These are phyloP conservation scores for Phoxinus dragarum DNA, from an alignment of 2,797 vertebrate genomes.

Conservation along the genomic window DNA sequence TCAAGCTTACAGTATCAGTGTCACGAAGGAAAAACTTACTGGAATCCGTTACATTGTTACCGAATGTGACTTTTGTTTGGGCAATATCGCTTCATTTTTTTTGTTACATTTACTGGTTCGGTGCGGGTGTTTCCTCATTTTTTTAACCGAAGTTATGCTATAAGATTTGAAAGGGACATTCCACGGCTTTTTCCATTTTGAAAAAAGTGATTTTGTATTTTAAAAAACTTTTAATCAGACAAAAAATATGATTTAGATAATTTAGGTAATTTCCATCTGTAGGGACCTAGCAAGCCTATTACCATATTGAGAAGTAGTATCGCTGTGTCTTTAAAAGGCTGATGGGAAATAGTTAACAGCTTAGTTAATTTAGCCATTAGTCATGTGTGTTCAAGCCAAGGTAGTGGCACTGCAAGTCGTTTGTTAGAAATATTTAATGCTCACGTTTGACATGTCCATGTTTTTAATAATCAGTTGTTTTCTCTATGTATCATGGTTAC, in stretches of 20 bases:
- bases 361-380: not conserved
- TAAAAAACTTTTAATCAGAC: not conserved
- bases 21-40: not conserved
- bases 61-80: fast-evolving
- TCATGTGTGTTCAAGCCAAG: not conserved
- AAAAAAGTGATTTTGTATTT: not conserved
- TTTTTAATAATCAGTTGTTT: not conserved
- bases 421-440: not conserved
- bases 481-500: not conserved
- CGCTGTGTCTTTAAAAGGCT: not conserved
- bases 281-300: no score
- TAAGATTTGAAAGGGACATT: not conserved
- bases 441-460: not conserved
- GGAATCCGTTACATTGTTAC: not conserved
- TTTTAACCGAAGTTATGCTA: not conserved
- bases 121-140: not conserved
- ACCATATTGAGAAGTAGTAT: not conserved
- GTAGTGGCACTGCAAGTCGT: not conserved
- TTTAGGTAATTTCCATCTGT: not conserved
- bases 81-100: not conserved
- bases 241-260: not conserved
- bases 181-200: not conserved
- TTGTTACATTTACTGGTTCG: not conserved
- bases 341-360: not conserved
- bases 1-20: not conserved